Evolutionary conservation across 2,888 invertebrate species (phyloP).

Genomic region (Petrolisthes manimaculis): DNA sequence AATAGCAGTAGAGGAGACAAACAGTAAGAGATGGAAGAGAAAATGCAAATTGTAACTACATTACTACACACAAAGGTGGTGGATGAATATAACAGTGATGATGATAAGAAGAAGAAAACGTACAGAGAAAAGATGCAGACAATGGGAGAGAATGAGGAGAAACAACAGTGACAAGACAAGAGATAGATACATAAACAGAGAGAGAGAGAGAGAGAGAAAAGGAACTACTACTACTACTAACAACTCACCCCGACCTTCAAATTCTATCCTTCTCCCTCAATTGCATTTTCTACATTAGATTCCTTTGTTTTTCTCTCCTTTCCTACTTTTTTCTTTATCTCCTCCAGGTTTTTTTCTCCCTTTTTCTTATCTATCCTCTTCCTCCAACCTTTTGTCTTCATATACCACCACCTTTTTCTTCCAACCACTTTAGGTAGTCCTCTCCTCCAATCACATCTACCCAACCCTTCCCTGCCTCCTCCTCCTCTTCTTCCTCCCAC

Average conservation of each 20-base stretch:
- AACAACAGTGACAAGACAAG: not conserved
- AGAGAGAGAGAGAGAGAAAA: conserved; percentile 4
- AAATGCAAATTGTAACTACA: not conserved
- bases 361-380: not conserved
- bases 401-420: not conserved
- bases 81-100: not conserved
- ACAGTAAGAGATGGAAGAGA: not conserved
- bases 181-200: conserved; percentile 8
- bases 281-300: not conserved
- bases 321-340: not conserved
- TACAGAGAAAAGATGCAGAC: not conserved
- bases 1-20: not conserved
- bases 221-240: not conserved
- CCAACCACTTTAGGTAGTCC: not conserved
- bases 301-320: not conserved
- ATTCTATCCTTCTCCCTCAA: not conserved
- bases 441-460: not conserved
- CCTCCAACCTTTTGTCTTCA: not conserved
- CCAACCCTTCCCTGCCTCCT: not conserved
- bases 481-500: not conserved
- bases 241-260: not conserved
- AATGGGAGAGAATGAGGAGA: not conserved
- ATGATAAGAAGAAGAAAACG: not conserved
- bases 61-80: not conserved
- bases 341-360: not conserved